These are phyloP conservation scores for Hassar affinis DNA, from an alignment of 2,113 vertebrate species.

Conservation along the genomic window DNA sequence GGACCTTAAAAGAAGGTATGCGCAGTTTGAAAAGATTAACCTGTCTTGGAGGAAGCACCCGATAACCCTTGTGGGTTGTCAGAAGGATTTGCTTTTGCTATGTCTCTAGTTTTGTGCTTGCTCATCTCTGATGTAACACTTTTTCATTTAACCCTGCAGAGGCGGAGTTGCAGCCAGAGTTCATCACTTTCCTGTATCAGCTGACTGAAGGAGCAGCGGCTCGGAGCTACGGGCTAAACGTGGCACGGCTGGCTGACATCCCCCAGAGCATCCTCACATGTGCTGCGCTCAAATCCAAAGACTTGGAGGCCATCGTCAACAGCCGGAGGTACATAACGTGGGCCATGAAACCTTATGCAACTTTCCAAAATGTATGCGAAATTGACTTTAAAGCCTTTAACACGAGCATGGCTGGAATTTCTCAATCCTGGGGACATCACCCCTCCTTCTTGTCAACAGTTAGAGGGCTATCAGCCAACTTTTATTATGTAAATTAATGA, in stretches of 20 bases:
- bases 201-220: slow-evolving; percentile 87
- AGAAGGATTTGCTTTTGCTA: neutral
- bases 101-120: neutral
- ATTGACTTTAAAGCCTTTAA: no score
- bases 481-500: no score
- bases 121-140: slow-evolving; percentile 13
- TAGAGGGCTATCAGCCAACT: no score
- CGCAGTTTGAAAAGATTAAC: neutral
- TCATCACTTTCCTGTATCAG: slow-evolving; percentile 95
- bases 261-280: slow-evolving; percentile 82
- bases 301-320: slow-evolving; percentile 81
- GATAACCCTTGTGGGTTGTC: neutral
- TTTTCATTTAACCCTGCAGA: slow-evolving; percentile 55
- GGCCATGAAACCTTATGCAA: slow-evolving; percentile 33
- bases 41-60: neutral
- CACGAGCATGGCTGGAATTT: no score
- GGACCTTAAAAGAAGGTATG: neutral
- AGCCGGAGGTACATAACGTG: slow-evolving; percentile 79
- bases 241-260: slow-evolving; percentile 89
- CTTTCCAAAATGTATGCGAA: slow-evolving; percentile 17
- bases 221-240: slow-evolving; percentile 93
- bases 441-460: no score
- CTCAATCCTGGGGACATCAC: no score
- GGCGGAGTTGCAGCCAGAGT: slow-evolving; percentile 78
- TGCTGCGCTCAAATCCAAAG: slow-evolving; percentile 86